Evolutionary conservation across 1,140 invertebrate genomes (phyloP).

Genomic region (Drosophila parabipectinata): DNA sequence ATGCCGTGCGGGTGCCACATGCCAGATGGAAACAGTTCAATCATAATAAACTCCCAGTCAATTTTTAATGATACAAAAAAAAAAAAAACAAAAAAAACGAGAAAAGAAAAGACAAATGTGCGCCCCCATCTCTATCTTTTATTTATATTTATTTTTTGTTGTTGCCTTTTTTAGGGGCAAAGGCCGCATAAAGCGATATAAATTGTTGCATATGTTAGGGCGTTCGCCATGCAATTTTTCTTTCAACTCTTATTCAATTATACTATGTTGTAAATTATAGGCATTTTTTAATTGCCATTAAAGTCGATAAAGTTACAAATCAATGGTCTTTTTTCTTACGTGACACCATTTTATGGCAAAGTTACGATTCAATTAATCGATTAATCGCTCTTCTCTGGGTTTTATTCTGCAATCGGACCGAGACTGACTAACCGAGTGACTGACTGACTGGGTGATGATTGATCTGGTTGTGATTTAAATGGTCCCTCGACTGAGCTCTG

Average conservation of each 20-base stretch:
- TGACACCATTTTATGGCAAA: neutral
- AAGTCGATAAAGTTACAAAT: neutral
- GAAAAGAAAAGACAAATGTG: slow-evolving; percentile 32
- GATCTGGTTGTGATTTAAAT: slow-evolving; percentile 68
- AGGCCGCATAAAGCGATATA: slow-evolving; percentile 28
- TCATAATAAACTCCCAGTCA: slow-evolving; percentile 70
- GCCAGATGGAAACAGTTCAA: slow-evolving; percentile 73
- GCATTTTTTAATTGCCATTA: slow-evolving; percentile 1
- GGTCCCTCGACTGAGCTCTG: slow-evolving; percentile 42
- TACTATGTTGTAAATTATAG: neutral
- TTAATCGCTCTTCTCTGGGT: neutral
- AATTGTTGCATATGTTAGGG: slow-evolving; percentile 42
- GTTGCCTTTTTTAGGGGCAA: slow-evolving; percentile 16
- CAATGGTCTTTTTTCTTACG: neutral
- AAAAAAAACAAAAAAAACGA: neutral
- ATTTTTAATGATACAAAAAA: slow-evolving; percentile 67
- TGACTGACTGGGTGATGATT: slow-evolving; percentile 43
- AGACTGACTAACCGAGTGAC: neutral
- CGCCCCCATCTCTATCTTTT: neutral
- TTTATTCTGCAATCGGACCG: slow-evolving; percentile 11
- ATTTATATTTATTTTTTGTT: neutral
- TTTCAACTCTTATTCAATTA: neutral
- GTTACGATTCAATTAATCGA: slow-evolving; percentile 2
- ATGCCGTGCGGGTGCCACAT: slow-evolving; percentile 61
- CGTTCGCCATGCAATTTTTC: neutral